Base-by-base conservation (phyloP, 2,888 invertebrate genomes). In the Mycalesis mineus region DNA sequence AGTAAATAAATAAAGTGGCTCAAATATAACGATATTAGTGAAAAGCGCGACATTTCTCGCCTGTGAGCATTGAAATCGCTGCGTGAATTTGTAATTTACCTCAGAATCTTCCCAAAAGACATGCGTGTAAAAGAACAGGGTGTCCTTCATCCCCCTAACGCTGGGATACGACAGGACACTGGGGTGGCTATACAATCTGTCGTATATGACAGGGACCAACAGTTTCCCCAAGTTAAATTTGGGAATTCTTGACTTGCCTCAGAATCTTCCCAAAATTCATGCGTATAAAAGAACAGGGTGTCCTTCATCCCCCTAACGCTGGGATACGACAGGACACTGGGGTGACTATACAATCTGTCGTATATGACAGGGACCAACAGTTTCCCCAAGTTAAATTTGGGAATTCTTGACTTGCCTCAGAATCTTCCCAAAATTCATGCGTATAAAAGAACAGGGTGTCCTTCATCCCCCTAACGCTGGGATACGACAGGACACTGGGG, bases 101-200 rank as follows among this genome's bases (percentile, higher is more conserved):
- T 85, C 84, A 40, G 75, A 73, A 71, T 88, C 83, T 75, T 95
- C 96, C 40, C 74, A 77, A 2, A 90, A 69, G 0, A 82, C 73
- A 74, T 96, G 96, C 40, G 86, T 84, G 28, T 93, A 82, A 75
- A 97, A 96, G 77, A 90, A 95, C 54, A 97, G 64, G 73, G 92
- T 92, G 28, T 91, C 84, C 1, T 68, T 76, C 71, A 95, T 84
- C 1, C 95, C 95, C 1, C 73, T 76, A 0, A 96, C 87, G 42
- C 85, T 66, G 0, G 91, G 90, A 74, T 93, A 93, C 0, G 71
- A 49, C 0, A 71, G 54, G 1, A 95, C 95, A 0, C 82, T 89
- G 0, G 82, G 75, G 66, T 94, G 93, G 73, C 93, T 91, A 48
- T 90, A 70, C 48, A 96, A 73, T 14, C 79, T 77, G 0, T 91